Evolutionary conservation across 2,113 vertebrate species (phyloP), one percentile per base, ranked within the genome.

Genomic region (Cichladusa arquata): DNA sequence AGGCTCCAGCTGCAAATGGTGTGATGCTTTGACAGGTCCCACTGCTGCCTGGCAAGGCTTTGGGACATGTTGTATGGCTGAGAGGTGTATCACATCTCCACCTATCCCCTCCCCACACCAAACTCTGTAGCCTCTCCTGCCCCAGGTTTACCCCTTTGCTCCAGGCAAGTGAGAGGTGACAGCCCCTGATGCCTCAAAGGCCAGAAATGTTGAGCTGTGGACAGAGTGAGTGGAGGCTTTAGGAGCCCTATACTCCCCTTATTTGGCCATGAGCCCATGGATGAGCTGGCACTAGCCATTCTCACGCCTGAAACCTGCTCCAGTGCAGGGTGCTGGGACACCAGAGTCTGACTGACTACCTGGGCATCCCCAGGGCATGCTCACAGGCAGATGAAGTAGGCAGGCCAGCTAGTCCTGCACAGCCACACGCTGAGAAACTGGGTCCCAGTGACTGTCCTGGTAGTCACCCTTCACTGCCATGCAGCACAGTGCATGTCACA

Each of bases 191-290:
- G 38, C 64, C 45, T 73, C 62, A 69, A 77, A 77, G 23, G 25
- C 62, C 7, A 4, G 44, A 56, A 65, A 33, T 8, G 42, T 11
- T 88, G 62, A 69, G 26, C 33, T 76, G 34, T 44, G 19, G 45
- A 56, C 8, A 22, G 34, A 4, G 7, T 5, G 3, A 2, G 2
- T 42, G 29, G 28, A 71, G 16, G 57, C 19, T 82, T 71, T 16
- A 15, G n/a, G n/a, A 86, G n/a, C 19, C 22, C 28, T 33, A 8
- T 10, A 9, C 8, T 90, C 22, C 54, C 20, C 11, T 45, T 73
- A 22, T 54, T 40, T 53, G 45, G 9, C 38, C 22, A 29, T 8
- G 16, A 56, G 24, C 25, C 0, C 0, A 2, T 0, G 1, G 25
- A 8, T 61, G 11, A 5, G 33, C 34, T 20, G 11, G 42, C 57